Base-by-base conservation (phyloP, 1,140 invertebrate species). In the Globodera ellingtonae region DNA sequence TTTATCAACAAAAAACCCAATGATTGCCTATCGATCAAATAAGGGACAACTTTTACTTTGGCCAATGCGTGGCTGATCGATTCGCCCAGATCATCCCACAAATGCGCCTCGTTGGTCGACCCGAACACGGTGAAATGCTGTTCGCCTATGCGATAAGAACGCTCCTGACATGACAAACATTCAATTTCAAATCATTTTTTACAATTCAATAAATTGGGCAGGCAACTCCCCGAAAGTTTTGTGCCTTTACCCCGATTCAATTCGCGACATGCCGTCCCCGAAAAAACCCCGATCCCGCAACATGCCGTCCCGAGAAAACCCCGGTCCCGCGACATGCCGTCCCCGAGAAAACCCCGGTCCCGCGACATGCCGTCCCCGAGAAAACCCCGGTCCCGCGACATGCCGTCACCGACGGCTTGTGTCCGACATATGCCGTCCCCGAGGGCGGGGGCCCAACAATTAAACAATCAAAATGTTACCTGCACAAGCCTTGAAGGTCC, bases 71-170 rank as follows among this genome's bases (percentile, higher is more conserved):
- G 81, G 18, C 84, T 85, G 6, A 85, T 8, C 8, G 75, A 84
- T 13, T 80, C 85, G 48, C 85, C 84, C 13, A 85, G 50, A 72
- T 85, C 84, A 44, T 85, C 84, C 84, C 84, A 85, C 75, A 84
- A 62, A 50, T 77, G 47, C 50, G 59, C 35, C 56, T 72, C 46
- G 85, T 75, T 70, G 24, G 46, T 44, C 4, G 73, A 10, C 21
- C 84, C 85, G 71, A 59, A 83, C 35, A 86, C 67, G 10, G 59
- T 67, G 59, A 85, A 84, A 71, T 85, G 84, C 47, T 59, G 21
- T 59, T 86, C 85, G 18, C 84, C 84, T 62, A 85, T 79, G 50
- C 72, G 56, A 35, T 75, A 67, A 21, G 82, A 86, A 50, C 73
- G 65, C 8, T 86, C 71, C 82, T 85, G 44, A 35, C 35, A 35